These are phyloP conservation scores for Pseudopipra pipra DNA, from an alignment of 2,113 vertebrate genomes.

Conservation along the genomic window DNA sequence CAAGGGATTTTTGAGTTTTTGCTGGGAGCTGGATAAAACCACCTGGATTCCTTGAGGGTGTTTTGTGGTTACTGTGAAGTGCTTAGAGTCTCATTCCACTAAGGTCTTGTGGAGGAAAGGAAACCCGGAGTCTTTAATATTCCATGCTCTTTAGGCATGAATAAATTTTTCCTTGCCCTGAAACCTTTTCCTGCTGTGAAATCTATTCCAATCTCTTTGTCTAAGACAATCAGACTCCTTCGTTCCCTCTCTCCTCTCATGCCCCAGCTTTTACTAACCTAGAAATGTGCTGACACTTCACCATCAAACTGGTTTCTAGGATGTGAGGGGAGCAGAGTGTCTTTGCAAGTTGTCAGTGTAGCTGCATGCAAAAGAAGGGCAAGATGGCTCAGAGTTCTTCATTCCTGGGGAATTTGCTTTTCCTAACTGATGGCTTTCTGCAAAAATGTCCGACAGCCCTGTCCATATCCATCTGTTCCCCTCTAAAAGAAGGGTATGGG, in stretches of 20 bases:
- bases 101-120: not conserved
- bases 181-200: slow-evolving; percentile 18
- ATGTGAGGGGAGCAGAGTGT: not conserved
- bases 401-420: not conserved
- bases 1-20: not conserved
- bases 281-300: slow-evolving; percentile 20
- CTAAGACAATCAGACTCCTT: not conserved
- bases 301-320: not conserved
- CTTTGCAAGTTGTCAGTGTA: not conserved
- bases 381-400: not conserved
- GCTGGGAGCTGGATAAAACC: not conserved
- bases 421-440: not conserved
- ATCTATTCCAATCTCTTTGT: not conserved
- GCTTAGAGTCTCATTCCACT: not conserved
- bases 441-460: not conserved
- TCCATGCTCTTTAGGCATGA: not conserved
- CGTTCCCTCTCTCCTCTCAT: not conserved
- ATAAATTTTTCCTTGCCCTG: slow-evolving; percentile 29
- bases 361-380: not conserved
- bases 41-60: not conserved
- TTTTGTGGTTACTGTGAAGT: not conserved
- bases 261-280: slow-evolving; percentile 3
- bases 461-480: not conserved
- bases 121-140: not conserved
- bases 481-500: not conserved